phyloP scores from a whole-genome alignment of 2,113 vertebrate species.

The Tragulus kanchil region DNA sequence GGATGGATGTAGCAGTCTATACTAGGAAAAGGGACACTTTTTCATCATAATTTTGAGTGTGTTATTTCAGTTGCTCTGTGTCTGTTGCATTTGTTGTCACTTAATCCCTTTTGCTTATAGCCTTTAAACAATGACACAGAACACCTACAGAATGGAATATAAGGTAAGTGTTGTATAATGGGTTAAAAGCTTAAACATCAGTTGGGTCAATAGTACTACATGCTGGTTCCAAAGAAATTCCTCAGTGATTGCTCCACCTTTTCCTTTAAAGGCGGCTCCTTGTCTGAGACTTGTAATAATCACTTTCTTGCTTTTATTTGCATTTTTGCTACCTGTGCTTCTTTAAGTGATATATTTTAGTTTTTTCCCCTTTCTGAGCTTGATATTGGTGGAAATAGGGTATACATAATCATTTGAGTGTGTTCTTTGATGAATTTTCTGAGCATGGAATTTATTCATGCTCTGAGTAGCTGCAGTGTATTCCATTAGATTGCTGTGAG shows the following conservation, averaged over 20 bases:
- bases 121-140: neutral
- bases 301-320: neutral
- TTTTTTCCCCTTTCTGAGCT: neutral
- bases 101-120: neutral
- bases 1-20: neutral
- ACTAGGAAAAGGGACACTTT: neutral
- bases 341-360: neutral
- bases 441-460: neutral
- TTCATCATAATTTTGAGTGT: neutral
- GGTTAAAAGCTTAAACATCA: neutral
- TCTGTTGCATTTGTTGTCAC: neutral
- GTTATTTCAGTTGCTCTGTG: neutral
- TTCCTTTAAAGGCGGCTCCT: neutral
- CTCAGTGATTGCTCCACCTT: neutral
- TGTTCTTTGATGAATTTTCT: neutral
- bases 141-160: neutral
- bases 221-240: neutral
- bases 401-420: neutral
- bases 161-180: neutral
- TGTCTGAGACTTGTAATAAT: neutral
- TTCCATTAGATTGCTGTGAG: neutral
- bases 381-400: neutral
- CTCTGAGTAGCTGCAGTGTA: neutral
- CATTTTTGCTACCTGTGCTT: neutral
- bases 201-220: neutral